phyloP scores from a whole-genome alignment of 37 sponge, comb jelly and placozoan species.

The Geodia barretti region DNA sequence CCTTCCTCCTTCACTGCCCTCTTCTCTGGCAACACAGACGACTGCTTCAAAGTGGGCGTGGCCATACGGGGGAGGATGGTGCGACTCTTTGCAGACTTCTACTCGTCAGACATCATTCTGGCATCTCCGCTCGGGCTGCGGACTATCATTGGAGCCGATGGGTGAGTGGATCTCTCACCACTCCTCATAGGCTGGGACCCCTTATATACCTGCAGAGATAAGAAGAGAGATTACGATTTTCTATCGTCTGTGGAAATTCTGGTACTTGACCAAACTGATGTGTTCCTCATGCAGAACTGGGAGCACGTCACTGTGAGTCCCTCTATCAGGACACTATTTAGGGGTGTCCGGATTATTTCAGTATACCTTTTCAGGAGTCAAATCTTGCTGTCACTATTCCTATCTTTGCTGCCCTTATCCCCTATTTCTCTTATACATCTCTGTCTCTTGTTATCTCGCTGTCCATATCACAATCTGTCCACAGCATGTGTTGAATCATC shows the following conservation, averaged over 20 bases:
- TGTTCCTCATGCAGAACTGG: slow-evolving; percentile 99
- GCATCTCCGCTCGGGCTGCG: slow-evolving; percentile 97
- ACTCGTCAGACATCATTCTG: slow-evolving; percentile 92
- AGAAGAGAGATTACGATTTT: slow-evolving; percentile 88
- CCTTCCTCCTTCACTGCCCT: slow-evolving; percentile 53
- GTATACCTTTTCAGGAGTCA: neutral
- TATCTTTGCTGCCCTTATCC: too few relatives aligned
- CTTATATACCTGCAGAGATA: slow-evolving; percentile 57
- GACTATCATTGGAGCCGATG: slow-evolving; percentile 82
- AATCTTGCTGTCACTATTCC: neutral
- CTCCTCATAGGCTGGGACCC: neutral
- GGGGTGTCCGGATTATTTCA: neutral
- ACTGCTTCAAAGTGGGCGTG: slow-evolving; percentile 93
- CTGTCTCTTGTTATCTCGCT: neutral
- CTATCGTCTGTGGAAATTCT: slow-evolving; percentile 96
- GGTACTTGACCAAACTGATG: slow-evolving; percentile 84
- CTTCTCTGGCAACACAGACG: slow-evolving; percentile 96
- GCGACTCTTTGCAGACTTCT: slow-evolving; percentile 88
- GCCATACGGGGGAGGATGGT: slow-evolving; percentile 70
- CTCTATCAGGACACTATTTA: neutral
- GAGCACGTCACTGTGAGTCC: slow-evolving; percentile 72
- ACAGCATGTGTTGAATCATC: slow-evolving; percentile 65
- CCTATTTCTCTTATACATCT: neutral
- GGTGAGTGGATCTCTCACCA: slow-evolving; percentile 35
- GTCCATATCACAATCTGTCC: too few relatives aligned